A percentile compares a stretch with the other conserved stretches of the same genome.
These are phyloP conservation scores for Drosophila mercatorum DNA, from an alignment of 2,888 invertebrate species.

Conservation along the genomic window DNA sequence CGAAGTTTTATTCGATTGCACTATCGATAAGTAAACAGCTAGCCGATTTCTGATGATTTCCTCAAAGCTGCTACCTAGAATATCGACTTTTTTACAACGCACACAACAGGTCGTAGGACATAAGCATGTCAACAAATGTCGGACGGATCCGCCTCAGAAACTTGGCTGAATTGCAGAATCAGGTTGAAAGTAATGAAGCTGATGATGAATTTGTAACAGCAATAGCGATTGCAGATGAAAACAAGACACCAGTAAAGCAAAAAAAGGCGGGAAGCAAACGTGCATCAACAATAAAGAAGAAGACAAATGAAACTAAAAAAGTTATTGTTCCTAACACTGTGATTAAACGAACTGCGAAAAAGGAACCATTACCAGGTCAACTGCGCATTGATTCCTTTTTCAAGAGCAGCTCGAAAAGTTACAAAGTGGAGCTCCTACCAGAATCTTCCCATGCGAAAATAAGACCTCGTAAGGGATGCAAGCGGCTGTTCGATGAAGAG, in stretches of 20 bases:
- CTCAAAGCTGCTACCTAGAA: not conserved
- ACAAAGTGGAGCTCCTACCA: constrained; percentile 37
- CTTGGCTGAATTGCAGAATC: constrained; percentile 46
- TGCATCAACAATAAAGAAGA: constrained; percentile 56
- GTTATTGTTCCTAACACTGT: constrained; percentile 17
- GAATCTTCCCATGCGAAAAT: not conserved
- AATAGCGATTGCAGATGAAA: not conserved
- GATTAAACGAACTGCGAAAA: constrained; percentile 53
- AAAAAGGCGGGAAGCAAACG: constrained; percentile 42
- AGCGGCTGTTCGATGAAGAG: constrained; percentile 66
- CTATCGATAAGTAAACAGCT: not conserved
- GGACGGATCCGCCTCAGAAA: constrained; percentile 60
- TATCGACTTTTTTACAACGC: not conserved
- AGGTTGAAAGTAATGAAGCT: not conserved
- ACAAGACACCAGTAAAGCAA: constrained; percentile 47
- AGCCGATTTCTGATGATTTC: not conserved
- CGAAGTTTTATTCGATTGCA: constrained; percentile 4
- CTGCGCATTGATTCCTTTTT: constrained; percentile 74
- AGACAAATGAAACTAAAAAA: constrained; percentile 6
- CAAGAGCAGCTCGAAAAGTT: constrained; percentile 67
- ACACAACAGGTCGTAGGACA: constrained; percentile 6
- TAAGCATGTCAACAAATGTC: constrained; percentile 34
- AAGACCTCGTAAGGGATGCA: constrained; percentile 51
- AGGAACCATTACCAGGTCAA: constrained; percentile 67
- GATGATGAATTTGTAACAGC: not conserved